A percentile compares a stretch with the other conserved stretches of the same genome.
phyloP scores from a whole-genome alignment of 2,888 invertebrate genomes.

The Sphaeridia pumilis region DNA sequence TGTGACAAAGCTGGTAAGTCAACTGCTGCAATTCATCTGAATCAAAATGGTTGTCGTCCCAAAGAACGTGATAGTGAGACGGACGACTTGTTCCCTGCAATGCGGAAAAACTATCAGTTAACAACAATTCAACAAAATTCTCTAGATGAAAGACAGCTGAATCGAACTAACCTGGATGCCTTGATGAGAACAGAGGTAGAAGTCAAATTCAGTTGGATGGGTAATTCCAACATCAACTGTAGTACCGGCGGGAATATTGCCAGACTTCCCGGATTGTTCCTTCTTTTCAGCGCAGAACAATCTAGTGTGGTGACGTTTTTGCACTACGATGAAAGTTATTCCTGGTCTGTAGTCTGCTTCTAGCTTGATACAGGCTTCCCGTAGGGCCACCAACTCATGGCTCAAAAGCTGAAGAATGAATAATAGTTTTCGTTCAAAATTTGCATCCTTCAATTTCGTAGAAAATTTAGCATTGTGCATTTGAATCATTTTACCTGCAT shows the following conservation, averaged over 20 bases:
- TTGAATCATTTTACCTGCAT: slow-evolving; percentile 65
- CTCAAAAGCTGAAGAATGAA: slow-evolving; percentile 73
- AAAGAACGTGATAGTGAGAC: slow-evolving; percentile 98
- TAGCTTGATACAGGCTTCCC: slow-evolving; percentile 95
- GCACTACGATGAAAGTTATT: slow-evolving; percentile 95
- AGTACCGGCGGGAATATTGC: slow-evolving; percentile 99
- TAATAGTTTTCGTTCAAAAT: slow-evolving; percentile 9
- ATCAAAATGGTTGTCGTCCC: slow-evolving; percentile 99
- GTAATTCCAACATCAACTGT: slow-evolving; percentile 98
- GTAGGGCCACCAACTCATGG: slow-evolving; percentile 92
- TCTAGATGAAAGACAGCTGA: slow-evolving; percentile 4
- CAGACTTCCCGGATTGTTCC: slow-evolving; percentile 96
- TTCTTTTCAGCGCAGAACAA: slow-evolving; percentile 98
- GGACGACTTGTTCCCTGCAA: slow-evolving; percentile 92
- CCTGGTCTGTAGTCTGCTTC: slow-evolving; percentile 97
- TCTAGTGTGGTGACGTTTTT: slow-evolving; percentile 95
- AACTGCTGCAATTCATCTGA: slow-evolving; percentile 98
- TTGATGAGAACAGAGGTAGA: slow-evolving; percentile 97
- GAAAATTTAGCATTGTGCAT: too few relatives aligned
- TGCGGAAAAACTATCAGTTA: neutral
- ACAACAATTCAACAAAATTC: too few relatives aligned
- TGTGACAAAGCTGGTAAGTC: slow-evolving; percentile 99
- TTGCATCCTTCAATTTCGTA: too few relatives aligned
- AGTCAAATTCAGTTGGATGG: slow-evolving; percentile 99
- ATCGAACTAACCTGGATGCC: slow-evolving; percentile 65